phyloP scores from a whole-genome alignment of 2,797 vertebrate genomes.

The Falco berigora region DNA sequence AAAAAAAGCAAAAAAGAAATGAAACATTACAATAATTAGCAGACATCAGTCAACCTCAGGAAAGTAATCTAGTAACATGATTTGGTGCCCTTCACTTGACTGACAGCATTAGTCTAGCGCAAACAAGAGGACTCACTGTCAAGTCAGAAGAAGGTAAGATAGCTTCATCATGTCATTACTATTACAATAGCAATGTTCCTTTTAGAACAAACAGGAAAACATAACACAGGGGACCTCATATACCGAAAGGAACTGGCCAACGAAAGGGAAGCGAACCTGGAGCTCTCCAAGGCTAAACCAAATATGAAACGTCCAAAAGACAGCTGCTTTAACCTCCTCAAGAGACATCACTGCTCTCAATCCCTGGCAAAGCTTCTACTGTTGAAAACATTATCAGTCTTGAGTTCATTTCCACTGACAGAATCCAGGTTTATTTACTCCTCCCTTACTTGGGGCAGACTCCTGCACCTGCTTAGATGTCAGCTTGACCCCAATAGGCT shows the following conservation, averaged over 20 bases:
- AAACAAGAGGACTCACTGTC: background rate
- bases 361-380: background rate
- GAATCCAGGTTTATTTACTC: background rate
- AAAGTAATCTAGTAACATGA: background rate
- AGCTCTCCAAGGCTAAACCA: background rate
- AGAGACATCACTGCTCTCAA: background rate
- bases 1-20: background rate
- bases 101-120: background rate
- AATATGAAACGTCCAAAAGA: background rate
- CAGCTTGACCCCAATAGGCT: background rate
- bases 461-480: background rate
- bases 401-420: background rate
- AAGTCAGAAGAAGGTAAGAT: background rate
- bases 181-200: background rate
- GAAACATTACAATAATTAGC: background rate
- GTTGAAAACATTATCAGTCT: background rate
- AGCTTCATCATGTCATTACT: background rate
- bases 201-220: background rate
- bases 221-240: fast-evolving
- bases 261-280: background rate
- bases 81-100: background rate
- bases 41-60: background rate
- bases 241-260: background rate
- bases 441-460: background rate
- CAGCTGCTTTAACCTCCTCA: background rate